Conservation (phyloP, 2,888 invertebrate species). For the Drosophila picticornis region DNA sequence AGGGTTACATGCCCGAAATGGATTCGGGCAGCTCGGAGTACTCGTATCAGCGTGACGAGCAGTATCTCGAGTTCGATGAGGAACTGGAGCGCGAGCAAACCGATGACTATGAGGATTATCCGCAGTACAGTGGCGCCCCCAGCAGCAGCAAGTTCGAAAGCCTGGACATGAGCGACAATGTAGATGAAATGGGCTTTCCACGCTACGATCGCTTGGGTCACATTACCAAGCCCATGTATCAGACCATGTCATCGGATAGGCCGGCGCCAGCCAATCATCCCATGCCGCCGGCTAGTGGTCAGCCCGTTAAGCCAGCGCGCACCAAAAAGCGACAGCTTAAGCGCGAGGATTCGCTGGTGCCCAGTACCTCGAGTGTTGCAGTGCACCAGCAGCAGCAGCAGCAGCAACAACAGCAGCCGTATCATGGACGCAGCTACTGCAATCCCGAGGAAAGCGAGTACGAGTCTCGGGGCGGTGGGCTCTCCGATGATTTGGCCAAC, state of each 20-base stretch:
- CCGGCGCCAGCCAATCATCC: constrained; percentile 82
- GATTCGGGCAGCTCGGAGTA: constrained; percentile 88
- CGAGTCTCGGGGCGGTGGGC: constrained; percentile 82
- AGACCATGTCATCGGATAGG: constrained; percentile 49
- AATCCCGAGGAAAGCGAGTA: constrained; percentile 84
- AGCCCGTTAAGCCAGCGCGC: constrained; percentile 86
- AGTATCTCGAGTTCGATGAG: constrained; percentile 85
- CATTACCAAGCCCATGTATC: constrained; percentile 84
- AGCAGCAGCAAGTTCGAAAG: constrained; percentile 86
- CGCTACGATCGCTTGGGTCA: constrained; percentile 88
- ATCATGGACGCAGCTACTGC: constrained; percentile 76
- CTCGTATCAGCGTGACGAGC: constrained; percentile 86
- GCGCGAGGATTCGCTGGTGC: constrained; percentile 82
- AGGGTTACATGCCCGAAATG: constrained; percentile 89
- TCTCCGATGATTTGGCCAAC: constrained; percentile 84
- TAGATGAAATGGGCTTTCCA: constrained; percentile 89
- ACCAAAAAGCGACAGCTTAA: constrained; percentile 84
- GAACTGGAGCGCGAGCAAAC: constrained; percentile 84
- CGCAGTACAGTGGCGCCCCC: constrained; percentile 81
- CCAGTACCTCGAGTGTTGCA: constrained; percentile 35
- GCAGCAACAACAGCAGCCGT: constrained; percentile 53
- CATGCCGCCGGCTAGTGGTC: constrained; percentile 81
- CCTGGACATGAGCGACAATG: constrained; percentile 88
- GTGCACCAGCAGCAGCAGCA: constrained; percentile 43
- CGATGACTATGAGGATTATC: constrained; percentile 88